Evolutionary conservation across 1,140 invertebrate genomes (phyloP).

Genomic region (Eurosta solidaginis): DNA sequence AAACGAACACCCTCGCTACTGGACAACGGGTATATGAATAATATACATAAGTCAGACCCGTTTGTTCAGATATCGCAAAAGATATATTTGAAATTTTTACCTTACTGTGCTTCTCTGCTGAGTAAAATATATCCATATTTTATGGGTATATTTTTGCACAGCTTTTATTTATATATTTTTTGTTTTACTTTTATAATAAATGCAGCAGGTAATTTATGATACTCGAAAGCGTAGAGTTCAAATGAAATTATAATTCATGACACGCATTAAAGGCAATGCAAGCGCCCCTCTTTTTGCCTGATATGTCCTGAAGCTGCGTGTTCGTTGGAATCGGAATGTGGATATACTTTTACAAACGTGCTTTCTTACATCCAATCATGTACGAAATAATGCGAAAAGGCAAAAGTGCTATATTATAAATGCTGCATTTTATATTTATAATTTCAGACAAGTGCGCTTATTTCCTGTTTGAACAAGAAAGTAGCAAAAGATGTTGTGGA

Average conservation of each 20-base stretch:
- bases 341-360: background rate
- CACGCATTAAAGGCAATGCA: constrained; percentile 15
- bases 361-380: background rate
- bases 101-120: too few relatives aligned
- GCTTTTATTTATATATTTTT: background rate
- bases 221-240: constrained; percentile 15
- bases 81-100: too few relatives aligned
- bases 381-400: background rate
- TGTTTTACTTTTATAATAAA: background rate
- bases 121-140: too few relatives aligned
- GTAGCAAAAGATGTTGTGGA: too few relatives aligned
- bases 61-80: too few relatives aligned
- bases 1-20: too few relatives aligned
- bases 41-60: too few relatives aligned
- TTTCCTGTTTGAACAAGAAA: too few relatives aligned
- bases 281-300: too few relatives aligned
- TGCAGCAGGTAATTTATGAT: constrained; percentile 22
- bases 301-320: background rate
- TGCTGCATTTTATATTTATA: background rate
- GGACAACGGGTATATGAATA: too few relatives aligned
- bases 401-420: background rate
- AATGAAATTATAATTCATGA: constrained; percentile 26
- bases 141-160: background rate
- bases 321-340: background rate
- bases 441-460: background rate